Conservation (phyloP, 1,140 invertebrate genomes). For the Laupala kohalensis region DNA sequence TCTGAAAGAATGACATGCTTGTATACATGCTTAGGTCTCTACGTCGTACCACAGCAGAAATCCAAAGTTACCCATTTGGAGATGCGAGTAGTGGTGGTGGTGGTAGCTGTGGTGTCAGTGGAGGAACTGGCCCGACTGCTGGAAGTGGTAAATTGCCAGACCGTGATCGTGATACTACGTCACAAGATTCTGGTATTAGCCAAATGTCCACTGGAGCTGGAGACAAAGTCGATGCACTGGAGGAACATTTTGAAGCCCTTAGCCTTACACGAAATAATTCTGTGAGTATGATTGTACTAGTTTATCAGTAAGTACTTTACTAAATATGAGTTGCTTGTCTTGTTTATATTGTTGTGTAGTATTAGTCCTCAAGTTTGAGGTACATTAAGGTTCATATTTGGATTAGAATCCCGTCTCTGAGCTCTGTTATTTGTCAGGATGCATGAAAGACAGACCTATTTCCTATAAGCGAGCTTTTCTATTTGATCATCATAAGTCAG, state of each 20-base stretch:
- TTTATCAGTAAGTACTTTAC: no score
- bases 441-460: no score
- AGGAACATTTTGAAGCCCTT: slow-evolving; percentile 40
- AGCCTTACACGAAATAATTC: slow-evolving; percentile 3
- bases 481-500: no score
- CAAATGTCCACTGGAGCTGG: slow-evolving; percentile 54
- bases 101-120: slow-evolving; percentile 13
- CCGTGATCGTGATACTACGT: slow-evolving; percentile 62
- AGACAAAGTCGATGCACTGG: slow-evolving; percentile 38
- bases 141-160: slow-evolving; percentile 24
- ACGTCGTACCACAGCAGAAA: slow-evolving; percentile 81
- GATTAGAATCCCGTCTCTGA: no score
- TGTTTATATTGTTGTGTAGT: no score
- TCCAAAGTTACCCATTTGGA: slow-evolving; percentile 75
- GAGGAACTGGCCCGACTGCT: slow-evolving; percentile 16
- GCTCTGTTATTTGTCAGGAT: no score
- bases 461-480: no score
- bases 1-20: no score
- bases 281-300: not conserved
- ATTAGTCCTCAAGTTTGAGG: no score
- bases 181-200: slow-evolving; percentile 78
- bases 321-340: no score
- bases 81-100: slow-evolving; percentile 19
- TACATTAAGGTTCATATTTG: no score
- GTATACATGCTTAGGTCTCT: slow-evolving; percentile 57